Conservation (phyloP, 1,140 invertebrate genomes). For the Copidosoma floridanum region DNA sequence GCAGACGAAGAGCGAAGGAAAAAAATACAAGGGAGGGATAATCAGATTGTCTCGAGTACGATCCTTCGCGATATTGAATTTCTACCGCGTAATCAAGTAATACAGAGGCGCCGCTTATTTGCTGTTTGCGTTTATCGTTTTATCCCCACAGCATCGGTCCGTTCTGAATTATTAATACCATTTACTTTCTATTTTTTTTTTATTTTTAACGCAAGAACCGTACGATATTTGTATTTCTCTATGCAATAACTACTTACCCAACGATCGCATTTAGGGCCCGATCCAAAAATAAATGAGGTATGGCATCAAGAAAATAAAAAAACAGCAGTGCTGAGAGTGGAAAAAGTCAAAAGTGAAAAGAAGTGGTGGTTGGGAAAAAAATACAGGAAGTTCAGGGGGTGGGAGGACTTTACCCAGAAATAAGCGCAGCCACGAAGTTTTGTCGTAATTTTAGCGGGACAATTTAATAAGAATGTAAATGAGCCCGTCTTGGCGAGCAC, state of each 20-base stretch:
- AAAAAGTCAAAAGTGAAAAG: not conserved
- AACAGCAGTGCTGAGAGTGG: not conserved
- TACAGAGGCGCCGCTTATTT: no score
- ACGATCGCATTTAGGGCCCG: not conserved
- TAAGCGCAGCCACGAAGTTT: constrained; percentile 2
- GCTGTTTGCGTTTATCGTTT: no score
- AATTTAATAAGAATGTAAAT: constrained; percentile 28
- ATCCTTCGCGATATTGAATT: constrained; percentile 30
- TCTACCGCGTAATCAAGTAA: no score
- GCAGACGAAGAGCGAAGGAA: constrained; percentile 5
- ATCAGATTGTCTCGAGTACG: constrained; percentile 31
- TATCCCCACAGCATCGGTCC: no score
- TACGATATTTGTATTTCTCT: no score
- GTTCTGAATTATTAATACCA: no score
- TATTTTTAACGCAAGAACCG: no score
- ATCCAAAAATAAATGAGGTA: not conserved
- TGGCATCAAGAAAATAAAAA: not conserved
- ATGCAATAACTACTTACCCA: no score
- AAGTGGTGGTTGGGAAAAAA: no score
- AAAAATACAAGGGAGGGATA: constrained; percentile 26
- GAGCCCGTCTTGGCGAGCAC: not conserved
- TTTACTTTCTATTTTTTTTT: no score
- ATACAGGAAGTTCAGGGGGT: no score
- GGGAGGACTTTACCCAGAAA: no score
- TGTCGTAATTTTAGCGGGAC: constrained; percentile 16